Evolutionary conservation across 2,113 vertebrate genomes (phyloP), one percentile per base, ranked within the genome.

Genomic region (Hucho hucho): DNA sequence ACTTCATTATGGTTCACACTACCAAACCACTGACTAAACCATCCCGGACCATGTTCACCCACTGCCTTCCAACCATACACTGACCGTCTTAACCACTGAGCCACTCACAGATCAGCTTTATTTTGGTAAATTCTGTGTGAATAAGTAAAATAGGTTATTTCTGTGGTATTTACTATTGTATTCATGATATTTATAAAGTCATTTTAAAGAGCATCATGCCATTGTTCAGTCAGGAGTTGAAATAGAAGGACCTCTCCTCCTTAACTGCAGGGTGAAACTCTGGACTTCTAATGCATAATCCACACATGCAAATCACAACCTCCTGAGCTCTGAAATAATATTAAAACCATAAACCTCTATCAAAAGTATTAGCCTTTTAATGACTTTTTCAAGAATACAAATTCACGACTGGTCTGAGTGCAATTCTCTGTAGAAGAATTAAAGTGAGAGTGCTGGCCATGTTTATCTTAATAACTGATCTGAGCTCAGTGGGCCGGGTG

Each of bases 401-500:
- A 92, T 93, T 81, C 88, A 86, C 74, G 68, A 84, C 80, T 80
- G 87, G 86, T 87, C 87, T 83, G 81, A 88, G 81, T 73, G 83
- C 89, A 87, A 91, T 92, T 93, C 90, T 16, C 58, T 87, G 83
- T 83, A 79, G 86, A 81, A 88, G 91, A 91, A 89, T 93, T 92
- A 93, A 92, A 90, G 84, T 83, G 78, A 83, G 79, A 85, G 87
- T 92, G 90, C 92, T 89, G 89, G 88, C 66, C 86, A 16, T 73
- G 76, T 89, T 90, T 90, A 94, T 94, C 92, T 93, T 93, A 94
- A 94, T 94, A 92, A 89, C 91, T 93, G 90, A 93, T 94, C 91
- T 87, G 75, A 81, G 90, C 77, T 86, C 90, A 87, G 88, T 87
- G 87, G 88, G 86, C 84, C 79, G 77, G 82, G 83, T 87, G 87